phyloP scores from a whole-genome alignment of 2,797 vertebrate species.

The Hypotaenidia okinawae region DNA sequence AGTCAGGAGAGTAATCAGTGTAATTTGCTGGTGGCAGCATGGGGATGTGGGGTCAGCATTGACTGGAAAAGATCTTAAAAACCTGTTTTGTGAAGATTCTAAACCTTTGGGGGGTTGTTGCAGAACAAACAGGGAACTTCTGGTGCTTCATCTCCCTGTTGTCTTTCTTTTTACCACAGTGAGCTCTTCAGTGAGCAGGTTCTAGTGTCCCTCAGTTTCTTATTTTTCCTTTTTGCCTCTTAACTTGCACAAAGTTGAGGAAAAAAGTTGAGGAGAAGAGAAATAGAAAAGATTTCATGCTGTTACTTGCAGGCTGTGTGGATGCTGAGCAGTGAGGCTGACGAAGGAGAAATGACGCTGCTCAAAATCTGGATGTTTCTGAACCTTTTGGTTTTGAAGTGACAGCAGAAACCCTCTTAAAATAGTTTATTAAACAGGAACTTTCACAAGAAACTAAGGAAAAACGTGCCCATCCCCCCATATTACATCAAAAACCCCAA shows the following conservation, averaged over 20 bases:
- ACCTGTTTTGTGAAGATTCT: not conserved
- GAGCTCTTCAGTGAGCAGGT: not conserved
- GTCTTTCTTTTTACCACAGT: not conserved
- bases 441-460: not conserved
- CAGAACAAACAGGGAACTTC: not conserved
- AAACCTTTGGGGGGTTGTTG: accelerated
- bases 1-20: not conserved
- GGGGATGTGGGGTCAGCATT: not conserved
- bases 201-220: not conserved
- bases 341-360: not conserved
- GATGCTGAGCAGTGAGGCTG: not conserved
- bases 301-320: accelerated
- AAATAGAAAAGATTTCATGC: not conserved
- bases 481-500: not conserved
- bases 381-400: not conserved
- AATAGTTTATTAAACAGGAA: not conserved
- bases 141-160: not conserved
- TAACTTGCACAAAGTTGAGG: not conserved
- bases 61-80: not conserved
- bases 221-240: not conserved
- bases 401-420: not conserved
- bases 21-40: not conserved
- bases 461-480: not conserved
- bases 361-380: not conserved
- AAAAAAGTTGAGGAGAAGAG: not conserved